Evolutionary conservation across 2,888 invertebrate species (phyloP).

Genomic region (Pheosia gnoma): DNA sequence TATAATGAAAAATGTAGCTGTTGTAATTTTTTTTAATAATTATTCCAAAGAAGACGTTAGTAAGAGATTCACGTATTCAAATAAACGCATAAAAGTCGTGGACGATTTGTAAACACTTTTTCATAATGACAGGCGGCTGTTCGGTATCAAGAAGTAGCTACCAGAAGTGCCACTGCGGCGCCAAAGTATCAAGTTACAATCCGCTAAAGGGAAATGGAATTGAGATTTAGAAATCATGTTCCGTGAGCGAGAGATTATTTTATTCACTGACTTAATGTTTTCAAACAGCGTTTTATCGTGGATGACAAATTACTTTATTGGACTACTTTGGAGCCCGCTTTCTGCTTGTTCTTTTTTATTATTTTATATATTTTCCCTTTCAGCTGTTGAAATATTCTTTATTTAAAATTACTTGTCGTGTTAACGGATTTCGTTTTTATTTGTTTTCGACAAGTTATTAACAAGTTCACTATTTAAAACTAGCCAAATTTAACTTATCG

Average conservation of each 20-base stretch:
- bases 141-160: conserved; percentile 49
- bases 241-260: conserved; percentile 55
- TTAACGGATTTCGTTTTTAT: neutral
- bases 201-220: conserved; percentile 58
- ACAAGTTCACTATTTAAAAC: no score
- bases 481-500: no score
- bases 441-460: no score
- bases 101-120: conserved; percentile 60
- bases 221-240: conserved; percentile 58
- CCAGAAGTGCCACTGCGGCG: conserved; percentile 63
- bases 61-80: neutral
- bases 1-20: no score
- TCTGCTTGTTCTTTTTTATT: conserved; percentile 13
- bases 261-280: conserved; percentile 64
- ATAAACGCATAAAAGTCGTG: conserved; percentile 9
- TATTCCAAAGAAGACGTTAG: neutral
- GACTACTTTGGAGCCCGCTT: conserved; percentile 26
- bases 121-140: conserved; percentile 56
- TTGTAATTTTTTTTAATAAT: no score
- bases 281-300: conserved; percentile 57
- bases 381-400: neutral
- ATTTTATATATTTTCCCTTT: conserved; percentile 16
- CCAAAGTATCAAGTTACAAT: conserved; percentile 71
- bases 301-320: conserved; percentile 63
- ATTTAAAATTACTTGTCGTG: neutral